Conservation (phyloP, 2,888 invertebrate species). For the Cheilosia soror region DNA sequence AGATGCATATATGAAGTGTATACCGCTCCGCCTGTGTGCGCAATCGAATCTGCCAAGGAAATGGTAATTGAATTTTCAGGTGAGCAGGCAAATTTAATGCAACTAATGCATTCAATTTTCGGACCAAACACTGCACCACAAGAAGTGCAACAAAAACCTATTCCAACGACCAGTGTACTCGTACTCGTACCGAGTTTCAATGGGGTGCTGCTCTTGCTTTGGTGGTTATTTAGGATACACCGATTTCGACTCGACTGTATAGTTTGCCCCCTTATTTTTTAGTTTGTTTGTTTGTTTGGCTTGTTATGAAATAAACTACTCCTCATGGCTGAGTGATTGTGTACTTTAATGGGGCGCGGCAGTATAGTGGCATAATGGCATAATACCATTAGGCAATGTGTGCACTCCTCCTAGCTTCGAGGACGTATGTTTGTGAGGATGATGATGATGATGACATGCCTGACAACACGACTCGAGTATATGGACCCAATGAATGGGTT, state of each 20-base stretch:
- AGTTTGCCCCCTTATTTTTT: conserved; percentile 1
- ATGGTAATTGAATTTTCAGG: conserved; percentile 82
- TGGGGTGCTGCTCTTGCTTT: conserved; percentile 4
- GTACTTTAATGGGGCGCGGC: conserved; percentile 38
- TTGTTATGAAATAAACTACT: conserved; percentile 71
- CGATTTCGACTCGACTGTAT: conserved; percentile 38
- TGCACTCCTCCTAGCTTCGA: conserved; percentile 24
- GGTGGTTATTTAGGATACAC: conserved; percentile 48
- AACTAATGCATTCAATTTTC: conserved; percentile 74
- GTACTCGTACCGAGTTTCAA: neutral
- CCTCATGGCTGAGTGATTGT: conserved; percentile 59
- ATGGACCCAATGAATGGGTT: conserved; percentile 51
- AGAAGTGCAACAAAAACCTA: conserved; percentile 47
- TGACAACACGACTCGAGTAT: neutral
- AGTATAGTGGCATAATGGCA: conserved; percentile 47
- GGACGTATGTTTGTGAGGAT: conserved; percentile 2
- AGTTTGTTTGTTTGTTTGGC: conserved; percentile 53
- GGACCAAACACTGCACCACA: conserved; percentile 42
- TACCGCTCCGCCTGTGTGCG: conserved; percentile 20
- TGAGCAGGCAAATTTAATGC: conserved; percentile 80
- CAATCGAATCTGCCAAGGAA: conserved; percentile 71
- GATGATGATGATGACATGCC: conserved; percentile 31
- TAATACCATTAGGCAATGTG: conserved; percentile 58
- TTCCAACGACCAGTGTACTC: conserved; percentile 4
- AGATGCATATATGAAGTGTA: conserved; percentile 27